Conservation (phyloP, 2,797 vertebrate species). For the Sphenopsis melanotis region DNA sequence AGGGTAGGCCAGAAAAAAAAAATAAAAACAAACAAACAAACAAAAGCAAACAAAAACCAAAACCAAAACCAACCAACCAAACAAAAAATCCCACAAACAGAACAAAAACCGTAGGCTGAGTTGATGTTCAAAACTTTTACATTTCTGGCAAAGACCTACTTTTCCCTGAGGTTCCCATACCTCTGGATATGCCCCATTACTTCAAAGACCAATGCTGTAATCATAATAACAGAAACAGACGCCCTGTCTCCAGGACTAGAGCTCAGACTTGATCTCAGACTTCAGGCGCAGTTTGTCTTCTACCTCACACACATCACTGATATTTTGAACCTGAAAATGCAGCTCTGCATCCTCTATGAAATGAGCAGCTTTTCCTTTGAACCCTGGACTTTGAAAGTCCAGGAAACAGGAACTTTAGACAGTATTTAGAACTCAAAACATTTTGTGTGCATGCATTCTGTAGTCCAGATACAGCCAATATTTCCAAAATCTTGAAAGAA, state of each 20-base stretch:
- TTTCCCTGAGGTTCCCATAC: not conserved
- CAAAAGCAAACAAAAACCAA: too few species aligned
- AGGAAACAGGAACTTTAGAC: not conserved
- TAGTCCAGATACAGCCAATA: not conserved
- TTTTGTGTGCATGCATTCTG: not conserved
- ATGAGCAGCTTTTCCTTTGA: not conserved
- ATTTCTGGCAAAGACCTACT: not conserved
- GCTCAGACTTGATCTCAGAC: not conserved
- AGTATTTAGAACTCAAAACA: not conserved
- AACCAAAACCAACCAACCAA: not conserved
- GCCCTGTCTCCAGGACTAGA: not conserved
- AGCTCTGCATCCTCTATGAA: not conserved
- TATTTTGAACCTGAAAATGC: not conserved
- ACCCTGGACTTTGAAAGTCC: not conserved
- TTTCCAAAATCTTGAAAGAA: not conserved
- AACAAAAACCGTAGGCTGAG: not conserved
- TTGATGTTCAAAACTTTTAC: not conserved
- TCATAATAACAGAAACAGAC: not conserved
- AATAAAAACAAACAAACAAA: not conserved
- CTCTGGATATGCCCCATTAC: not conserved
- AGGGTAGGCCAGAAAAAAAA: fast-evolving
- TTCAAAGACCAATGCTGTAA: not conserved
- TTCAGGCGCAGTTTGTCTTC: not conserved
- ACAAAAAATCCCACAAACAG: not conserved
- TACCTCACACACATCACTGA: not conserved